Conservation (phyloP, 2,888 invertebrate genomes). For the Pachydiplax longipennis region DNA sequence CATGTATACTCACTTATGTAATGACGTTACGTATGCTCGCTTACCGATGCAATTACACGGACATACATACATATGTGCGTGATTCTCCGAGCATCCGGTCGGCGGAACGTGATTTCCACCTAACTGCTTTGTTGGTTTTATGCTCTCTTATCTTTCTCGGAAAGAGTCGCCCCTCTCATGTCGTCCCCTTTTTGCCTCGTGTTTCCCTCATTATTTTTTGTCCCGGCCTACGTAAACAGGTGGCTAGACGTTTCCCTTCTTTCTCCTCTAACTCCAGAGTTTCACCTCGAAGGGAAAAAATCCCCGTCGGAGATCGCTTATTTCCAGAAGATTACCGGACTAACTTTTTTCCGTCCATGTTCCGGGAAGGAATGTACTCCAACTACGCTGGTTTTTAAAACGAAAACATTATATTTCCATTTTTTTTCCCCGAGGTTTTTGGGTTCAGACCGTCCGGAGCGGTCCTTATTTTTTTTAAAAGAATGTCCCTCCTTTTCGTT, state of each 20-base stretch:
- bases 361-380: neutral
- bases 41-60: neutral
- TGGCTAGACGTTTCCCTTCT: neutral
- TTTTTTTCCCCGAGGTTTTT: neutral
- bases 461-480: too few species aligned
- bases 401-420: neutral
- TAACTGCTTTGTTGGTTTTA: neutral
- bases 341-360: neutral
- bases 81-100: neutral
- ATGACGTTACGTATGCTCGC: neutral
- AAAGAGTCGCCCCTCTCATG: neutral
- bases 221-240: neutral
- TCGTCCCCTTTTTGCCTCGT: neutral
- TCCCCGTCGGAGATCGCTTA: neutral
- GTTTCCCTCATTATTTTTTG: neutral
- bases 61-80: neutral
- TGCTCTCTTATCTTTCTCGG: neutral
- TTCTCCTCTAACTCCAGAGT: neutral
- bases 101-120: neutral
- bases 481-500: too few species aligned
- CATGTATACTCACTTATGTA: neutral
- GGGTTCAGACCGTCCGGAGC: too few species aligned
- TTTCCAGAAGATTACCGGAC: neutral
- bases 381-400: neutral
- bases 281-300: neutral